A percentile compares a stretch with the other conserved stretches of the same genome.
phyloP scores from a whole-genome alignment of 2,797 vertebrate genomes.

The Thamnophis elegans region DNA sequence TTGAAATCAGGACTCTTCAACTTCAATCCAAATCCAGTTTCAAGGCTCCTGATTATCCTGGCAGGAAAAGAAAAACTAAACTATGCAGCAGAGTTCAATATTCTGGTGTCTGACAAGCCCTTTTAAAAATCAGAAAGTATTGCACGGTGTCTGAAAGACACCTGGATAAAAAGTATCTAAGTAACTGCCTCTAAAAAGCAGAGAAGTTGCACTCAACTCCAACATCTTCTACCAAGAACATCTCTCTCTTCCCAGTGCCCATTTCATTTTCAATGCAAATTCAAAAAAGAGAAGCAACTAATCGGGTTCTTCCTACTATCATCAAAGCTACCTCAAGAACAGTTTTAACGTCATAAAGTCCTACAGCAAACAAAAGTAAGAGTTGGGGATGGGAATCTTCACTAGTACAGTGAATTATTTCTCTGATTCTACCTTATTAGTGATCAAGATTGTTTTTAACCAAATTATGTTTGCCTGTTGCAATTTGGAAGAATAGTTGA shows the following conservation, averaged over 20 bases:
- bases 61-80: neutral
- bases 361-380: neutral
- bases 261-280: conserved; percentile 11
- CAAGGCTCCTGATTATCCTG: neutral
- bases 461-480: neutral
- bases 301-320: neutral
- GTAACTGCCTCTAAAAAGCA: conserved; percentile 12
- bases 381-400: neutral
- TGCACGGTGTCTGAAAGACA: conserved; percentile 36
- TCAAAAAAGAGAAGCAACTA: conserved; percentile 1
- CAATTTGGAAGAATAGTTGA: conserved; percentile 6
- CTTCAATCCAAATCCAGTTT: neutral
- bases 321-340: neutral
- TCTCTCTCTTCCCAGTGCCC: neutral
- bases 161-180: conserved; percentile 36
- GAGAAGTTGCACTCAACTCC: neutral
- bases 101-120: conserved; percentile 14
- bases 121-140: conserved; percentile 37
- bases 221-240: conserved; percentile 2
- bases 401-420: neutral
- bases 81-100: conserved; percentile 10
- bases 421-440: neutral
- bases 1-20: neutral
- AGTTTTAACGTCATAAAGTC: neutral
- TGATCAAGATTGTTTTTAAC: neutral